phyloP scores from a whole-genome alignment of 2,888 invertebrate genomes.

The Mythimna vitellina region DNA sequence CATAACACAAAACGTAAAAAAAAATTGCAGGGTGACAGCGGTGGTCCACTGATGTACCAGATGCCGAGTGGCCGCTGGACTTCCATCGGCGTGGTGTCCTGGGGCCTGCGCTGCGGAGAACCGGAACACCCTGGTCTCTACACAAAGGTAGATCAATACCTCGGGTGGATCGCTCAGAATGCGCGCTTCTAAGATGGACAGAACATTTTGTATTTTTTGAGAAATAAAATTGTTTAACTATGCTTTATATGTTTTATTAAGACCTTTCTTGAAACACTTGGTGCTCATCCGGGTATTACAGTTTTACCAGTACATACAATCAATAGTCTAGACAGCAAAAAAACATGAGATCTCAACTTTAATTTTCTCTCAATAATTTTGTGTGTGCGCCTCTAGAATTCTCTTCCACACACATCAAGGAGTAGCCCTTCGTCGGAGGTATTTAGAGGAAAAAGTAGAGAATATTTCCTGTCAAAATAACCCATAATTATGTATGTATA shows the following conservation, averaged over 20 bases:
- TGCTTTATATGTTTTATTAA: background rate
- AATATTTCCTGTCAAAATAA: too few relatives aligned
- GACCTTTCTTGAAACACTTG: too few relatives aligned
- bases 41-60: constrained; percentile 95
- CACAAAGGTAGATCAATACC: constrained; percentile 93
- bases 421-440: too few relatives aligned
- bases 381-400: too few relatives aligned
- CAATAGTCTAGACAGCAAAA: background rate
- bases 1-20: background rate
- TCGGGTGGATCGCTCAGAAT: constrained; percentile 93
- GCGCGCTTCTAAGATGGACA: constrained; percentile 79
- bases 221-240: constrained; percentile 11
- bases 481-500: too few relatives aligned
- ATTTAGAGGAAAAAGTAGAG: too few relatives aligned
- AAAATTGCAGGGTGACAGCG: constrained; percentile 94
- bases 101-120: constrained; percentile 96
- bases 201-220: background rate
- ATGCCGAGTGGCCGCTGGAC: constrained; percentile 94
- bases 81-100: constrained; percentile 95
- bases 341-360: too few relatives aligned
- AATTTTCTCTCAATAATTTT: too few relatives aligned
- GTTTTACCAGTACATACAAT: too few relatives aligned
- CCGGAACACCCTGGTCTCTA: constrained; percentile 95
- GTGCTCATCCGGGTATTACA: background rate
- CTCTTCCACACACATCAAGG: too few relatives aligned